Evolutionary conservation across 2,888 invertebrate species (phyloP).

Genomic region (Anagyrus pseudococci): DNA sequence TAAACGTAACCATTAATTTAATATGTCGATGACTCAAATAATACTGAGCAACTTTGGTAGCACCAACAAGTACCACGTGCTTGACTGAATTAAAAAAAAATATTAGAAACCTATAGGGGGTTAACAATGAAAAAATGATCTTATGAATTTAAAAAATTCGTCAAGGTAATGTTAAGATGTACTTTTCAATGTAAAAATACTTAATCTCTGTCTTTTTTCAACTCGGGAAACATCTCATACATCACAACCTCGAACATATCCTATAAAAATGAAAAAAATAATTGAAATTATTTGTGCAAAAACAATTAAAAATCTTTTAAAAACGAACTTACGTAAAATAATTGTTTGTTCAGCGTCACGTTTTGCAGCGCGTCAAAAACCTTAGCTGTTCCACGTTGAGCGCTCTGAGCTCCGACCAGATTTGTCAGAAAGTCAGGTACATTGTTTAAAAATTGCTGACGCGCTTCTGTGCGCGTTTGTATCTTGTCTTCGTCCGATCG

Average conservation of each 20-base stretch:
- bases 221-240: constrained; percentile 65
- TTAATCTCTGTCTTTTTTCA: constrained; percentile 37
- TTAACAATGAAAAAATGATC: constrained; percentile 26
- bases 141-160: constrained; percentile 9
- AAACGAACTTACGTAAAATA: constrained; percentile 80
- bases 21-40: constrained; percentile 15
- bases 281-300: background rate
- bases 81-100: constrained; percentile 15
- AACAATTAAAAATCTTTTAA: constrained; percentile 1
- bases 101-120: constrained; percentile 25
- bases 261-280: constrained; percentile 56
- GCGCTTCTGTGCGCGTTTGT: constrained; percentile 74
- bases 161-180: constrained; percentile 18
- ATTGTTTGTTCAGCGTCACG: constrained; percentile 84
- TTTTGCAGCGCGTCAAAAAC: constrained; percentile 88
- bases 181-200: constrained; percentile 38
- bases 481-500: constrained; percentile 71
- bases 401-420: constrained; percentile 84
- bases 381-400: constrained; percentile 83
- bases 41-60: constrained; percentile 31
- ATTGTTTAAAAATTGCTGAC: constrained; percentile 73
- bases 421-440: constrained; percentile 82
- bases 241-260: constrained; percentile 65
- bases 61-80: constrained; percentile 18
- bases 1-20: background rate